Evolutionary conservation across 2,888 invertebrate species (phyloP).

Genomic region (Monoplex corrugatus): DNA sequence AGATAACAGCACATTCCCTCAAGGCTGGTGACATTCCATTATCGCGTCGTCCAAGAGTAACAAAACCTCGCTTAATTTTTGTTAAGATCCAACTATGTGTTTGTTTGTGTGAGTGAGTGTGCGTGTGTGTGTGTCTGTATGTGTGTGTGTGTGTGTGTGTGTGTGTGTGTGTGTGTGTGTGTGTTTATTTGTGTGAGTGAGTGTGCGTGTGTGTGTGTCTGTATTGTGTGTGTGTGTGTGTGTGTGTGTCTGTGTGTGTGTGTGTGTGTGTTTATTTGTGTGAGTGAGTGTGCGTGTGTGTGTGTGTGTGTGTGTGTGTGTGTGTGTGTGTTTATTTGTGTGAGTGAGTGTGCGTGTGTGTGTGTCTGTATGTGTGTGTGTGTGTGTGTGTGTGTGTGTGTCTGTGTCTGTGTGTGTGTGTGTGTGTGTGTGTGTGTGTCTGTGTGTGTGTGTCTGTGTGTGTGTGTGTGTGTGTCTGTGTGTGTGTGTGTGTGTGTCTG

Average conservation of each 20-base stretch:
- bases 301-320: too few species aligned
- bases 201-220: background rate
- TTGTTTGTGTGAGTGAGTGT: background rate
- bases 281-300: too few species aligned
- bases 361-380: background rate
- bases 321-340: too few species aligned
- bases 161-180: constrained; percentile 1
- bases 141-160: background rate
- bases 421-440: background rate
- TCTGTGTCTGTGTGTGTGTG: background rate
- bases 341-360: too few species aligned
- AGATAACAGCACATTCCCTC: too few species aligned
- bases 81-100: too few species aligned
- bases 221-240: background rate
- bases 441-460: background rate
- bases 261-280: too few species aligned
- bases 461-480: background rate
- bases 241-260: too few species aligned
- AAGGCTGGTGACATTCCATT: too few species aligned
- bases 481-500: too few species aligned
- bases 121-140: background rate
- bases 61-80: too few species aligned
- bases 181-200: background rate
- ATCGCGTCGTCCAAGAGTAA: too few species aligned
- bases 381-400: constrained; percentile 13